A percentile compares a stretch with the other conserved stretches of the same genome.
Evolutionary conservation across 2,888 invertebrate species (phyloP).

Genomic region (Tenthredo amoena): DNA sequence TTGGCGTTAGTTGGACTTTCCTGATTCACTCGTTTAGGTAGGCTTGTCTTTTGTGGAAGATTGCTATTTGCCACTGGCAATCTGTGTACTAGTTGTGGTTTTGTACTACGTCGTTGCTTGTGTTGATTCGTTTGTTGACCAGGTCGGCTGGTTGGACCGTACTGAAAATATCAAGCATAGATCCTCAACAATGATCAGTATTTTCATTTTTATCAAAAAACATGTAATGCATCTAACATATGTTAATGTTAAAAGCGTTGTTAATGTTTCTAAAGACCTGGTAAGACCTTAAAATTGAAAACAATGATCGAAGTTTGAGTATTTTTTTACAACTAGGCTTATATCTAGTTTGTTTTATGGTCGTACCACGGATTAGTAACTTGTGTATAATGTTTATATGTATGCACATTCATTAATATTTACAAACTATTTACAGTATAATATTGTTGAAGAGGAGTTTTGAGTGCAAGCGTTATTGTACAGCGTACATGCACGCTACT

Average conservation of each 20-base stretch:
- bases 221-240: neutral
- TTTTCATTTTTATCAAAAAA: neutral
- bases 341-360: neutral
- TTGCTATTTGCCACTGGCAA: slow-evolving; percentile 55
- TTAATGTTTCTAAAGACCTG: neutral
- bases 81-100: slow-evolving; percentile 59
- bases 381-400: neutral
- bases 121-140: slow-evolving; percentile 58
- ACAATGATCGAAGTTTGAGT: neutral
- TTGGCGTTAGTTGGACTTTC: slow-evolving; percentile 63
- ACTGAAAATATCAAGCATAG: slow-evolving; percentile 58
- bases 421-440: neutral
- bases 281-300: neutral
- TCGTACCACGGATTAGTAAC: neutral
- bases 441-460: slow-evolving; percentile 3
- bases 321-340: neutral
- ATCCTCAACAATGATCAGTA: neutral
- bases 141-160: slow-evolving; percentile 57
- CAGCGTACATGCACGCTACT: slow-evolving; percentile 47
- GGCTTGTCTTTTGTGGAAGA: slow-evolving; percentile 44
- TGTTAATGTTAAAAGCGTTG: neutral
- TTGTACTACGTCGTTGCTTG: slow-evolving; percentile 60
- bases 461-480: slow-evolving; percentile 48
- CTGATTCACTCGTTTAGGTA: slow-evolving; percentile 62
- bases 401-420: neutral